A percentile compares a stretch with the other conserved stretches of the same genome.
phyloP scores from a whole-genome alignment of 1,140 invertebrate genomes.

The Drosophila littoralis region DNA sequence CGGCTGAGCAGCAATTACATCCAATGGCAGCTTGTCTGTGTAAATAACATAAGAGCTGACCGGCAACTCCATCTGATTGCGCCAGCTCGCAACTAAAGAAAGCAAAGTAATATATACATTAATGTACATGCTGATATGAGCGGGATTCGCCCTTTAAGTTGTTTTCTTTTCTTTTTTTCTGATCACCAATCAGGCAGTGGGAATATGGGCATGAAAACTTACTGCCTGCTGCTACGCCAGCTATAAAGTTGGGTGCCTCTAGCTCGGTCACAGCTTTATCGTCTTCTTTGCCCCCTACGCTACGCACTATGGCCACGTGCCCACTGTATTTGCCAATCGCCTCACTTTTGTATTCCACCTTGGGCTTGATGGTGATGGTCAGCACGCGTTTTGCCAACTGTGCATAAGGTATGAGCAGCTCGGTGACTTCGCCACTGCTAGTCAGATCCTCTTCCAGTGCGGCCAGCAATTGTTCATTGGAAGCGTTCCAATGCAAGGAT shows the following conservation, averaged over 20 bases:
- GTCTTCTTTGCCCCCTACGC: constrained; percentile 47
- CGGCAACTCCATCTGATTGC: constrained; percentile 52
- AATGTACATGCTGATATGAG: background rate
- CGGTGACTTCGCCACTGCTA: constrained; percentile 68
- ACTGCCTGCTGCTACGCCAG: constrained; percentile 74
- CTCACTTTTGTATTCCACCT: constrained; percentile 79
- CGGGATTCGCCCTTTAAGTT: too few relatives aligned
- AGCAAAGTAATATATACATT: background rate
- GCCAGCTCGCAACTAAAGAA: constrained; percentile 69
- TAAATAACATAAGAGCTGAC: constrained; percentile 66
- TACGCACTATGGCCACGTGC: constrained; percentile 61
- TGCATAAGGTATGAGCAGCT: constrained; percentile 63
- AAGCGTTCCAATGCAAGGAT: constrained; percentile 53
- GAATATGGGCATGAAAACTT: constrained; percentile 17
- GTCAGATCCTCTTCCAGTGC: constrained; percentile 68
- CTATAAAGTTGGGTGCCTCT: constrained; percentile 77
- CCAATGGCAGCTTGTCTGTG: constrained; percentile 70
- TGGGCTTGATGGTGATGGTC: constrained; percentile 70
- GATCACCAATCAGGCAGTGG: too few relatives aligned
- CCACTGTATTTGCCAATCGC: constrained; percentile 58
- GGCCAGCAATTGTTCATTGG: constrained; percentile 53
- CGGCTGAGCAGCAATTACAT: constrained; percentile 64
- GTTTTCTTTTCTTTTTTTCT: too few relatives aligned
- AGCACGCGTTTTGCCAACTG: constrained; percentile 65
- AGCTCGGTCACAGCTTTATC: constrained; percentile 50